These are phyloP conservation scores for Donacobius atricapilla DNA, from an alignment of 2,113 vertebrate genomes.

Conservation along the genomic window DNA sequence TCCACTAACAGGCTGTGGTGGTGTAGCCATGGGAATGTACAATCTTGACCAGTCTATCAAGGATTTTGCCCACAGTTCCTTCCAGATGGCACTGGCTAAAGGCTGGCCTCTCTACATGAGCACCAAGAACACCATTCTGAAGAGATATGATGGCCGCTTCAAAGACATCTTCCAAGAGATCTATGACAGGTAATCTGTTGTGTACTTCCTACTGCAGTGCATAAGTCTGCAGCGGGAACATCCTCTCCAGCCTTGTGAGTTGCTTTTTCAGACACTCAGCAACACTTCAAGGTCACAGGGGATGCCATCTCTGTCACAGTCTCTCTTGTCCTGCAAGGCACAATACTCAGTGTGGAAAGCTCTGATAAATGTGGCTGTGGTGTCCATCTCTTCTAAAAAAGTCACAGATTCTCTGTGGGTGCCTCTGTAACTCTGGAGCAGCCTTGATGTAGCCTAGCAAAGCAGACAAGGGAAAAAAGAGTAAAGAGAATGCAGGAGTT, in stretches of 20 bases:
- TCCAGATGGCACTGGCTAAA: conserved; percentile 92
- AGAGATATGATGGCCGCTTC: conserved; percentile 95
- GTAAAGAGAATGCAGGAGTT: neutral
- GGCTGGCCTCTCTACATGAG: conserved; percentile 93
- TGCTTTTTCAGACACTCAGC: neutral
- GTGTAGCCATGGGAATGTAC: conserved; percentile 97
- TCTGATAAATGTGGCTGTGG: neutral
- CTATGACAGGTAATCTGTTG: conserved; percentile 87
- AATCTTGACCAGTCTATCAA: conserved; percentile 92
- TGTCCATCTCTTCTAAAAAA: neutral
- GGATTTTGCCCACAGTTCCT: conserved; percentile 98
- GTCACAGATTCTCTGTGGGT: neutral
- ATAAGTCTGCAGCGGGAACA: neutral
- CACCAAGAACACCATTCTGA: conserved; percentile 99
- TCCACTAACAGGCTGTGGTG: conserved; percentile 80
- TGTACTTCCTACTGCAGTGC: neutral
- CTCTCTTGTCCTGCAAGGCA: neutral
- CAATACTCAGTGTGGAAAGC: neutral
- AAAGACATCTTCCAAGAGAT: conserved; percentile 99
- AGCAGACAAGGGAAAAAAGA: neutral
- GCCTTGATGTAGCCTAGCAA: neutral
- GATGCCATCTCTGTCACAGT: neutral
- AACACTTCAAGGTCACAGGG: accelerated
- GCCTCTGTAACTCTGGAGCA: neutral
- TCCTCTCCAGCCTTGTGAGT: neutral